Conservation (phyloP, 2,113 vertebrate species). For the Trematomus loennbergii region DNA sequence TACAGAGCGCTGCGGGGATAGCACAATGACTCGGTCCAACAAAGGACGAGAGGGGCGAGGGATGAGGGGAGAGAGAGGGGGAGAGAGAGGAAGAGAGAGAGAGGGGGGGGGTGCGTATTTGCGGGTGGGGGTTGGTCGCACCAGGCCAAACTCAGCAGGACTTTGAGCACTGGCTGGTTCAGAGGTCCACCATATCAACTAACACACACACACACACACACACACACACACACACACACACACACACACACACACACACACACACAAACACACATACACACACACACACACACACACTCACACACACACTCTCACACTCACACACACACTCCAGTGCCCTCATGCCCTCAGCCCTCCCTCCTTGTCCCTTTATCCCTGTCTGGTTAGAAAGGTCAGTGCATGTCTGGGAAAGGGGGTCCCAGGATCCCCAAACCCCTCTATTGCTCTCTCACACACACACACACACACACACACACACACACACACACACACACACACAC, state of each 20-base stretch:
- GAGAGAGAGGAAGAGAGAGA: not conserved
- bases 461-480: slow-evolving; percentile 28
- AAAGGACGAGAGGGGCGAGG: slow-evolving; percentile 69
- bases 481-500: too few species aligned
- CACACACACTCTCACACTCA: not conserved
- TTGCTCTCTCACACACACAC: slow-evolving; percentile 33
- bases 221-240: not conserved
- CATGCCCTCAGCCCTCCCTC: slow-evolving; percentile 72
- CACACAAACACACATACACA: slow-evolving; percentile 1
- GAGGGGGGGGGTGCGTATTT: slow-evolving; percentile 17
- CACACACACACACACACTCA: slow-evolving; percentile 10
- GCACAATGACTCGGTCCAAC: slow-evolving; percentile 87
- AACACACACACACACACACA: slow-evolving; percentile 21
- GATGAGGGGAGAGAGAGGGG: slow-evolving; percentile 30
- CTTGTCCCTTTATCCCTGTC: slow-evolving; percentile 95
- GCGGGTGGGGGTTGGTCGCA: slow-evolving; percentile 47
- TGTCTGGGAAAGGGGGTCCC: slow-evolving; percentile 97
- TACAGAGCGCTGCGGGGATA: slow-evolving; percentile 88
- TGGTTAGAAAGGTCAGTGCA: slow-evolving; percentile 98
- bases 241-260: slow-evolving; percentile 2
- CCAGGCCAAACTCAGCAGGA: slow-evolving; percentile 88
- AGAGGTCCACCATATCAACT: slow-evolving; percentile 87
- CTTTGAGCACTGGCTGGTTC: slow-evolving; percentile 89
- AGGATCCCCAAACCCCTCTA: slow-evolving; percentile 84
- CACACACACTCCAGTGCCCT: slow-evolving; percentile 67